Base-by-base conservation (phyloP, 2,113 vertebrate species). In the Pteruthius melanotis region DNA sequence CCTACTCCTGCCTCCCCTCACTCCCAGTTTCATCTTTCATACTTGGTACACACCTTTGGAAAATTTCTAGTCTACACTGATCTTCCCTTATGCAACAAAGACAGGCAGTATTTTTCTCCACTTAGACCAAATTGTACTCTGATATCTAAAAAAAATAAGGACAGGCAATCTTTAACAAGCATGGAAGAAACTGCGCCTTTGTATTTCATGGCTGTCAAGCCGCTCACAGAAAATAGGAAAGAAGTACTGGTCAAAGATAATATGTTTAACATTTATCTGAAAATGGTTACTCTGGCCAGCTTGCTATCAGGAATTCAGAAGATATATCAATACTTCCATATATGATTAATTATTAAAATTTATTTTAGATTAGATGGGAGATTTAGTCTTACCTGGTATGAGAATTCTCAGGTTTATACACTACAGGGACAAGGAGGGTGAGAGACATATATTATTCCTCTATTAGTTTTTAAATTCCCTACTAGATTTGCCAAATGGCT, bases 401-500 rank as follows among this genome's bases (percentile, higher is more conserved):
- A 75, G 6, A 60, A 15, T 49, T n/a, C 7, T 80, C 40, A 66
- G n/a, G 19, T 81, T 93, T 70, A 35, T 24, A 24, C 10, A 20
- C 52, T 59, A 30, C 30, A 59, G 33, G 27, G 21, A 63, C 27
- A 89, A 83, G 44, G 19, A 87, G 4, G 21, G 10, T 1, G 1
- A 80, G 47, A 42, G 33, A 56, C 16, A 47, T n/a, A 5, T 30
- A 54, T 83, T 87, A 75, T 91, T 84, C 87, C 20, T 60, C 57
- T 57, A 61, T 77, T 78, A 70, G 23, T 57, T 91, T 84, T 84
- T 40, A 59, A 89, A 82, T 75, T 75, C 33, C 9, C 19, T 70
- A 16, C 33, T 70, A 40, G 22, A 47, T 94, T 94, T 94, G 39
- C 69, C 90, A 79, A 87, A 87, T n/a, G 30, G 31, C 56, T 91